Evolutionary conservation across 2,797 vertebrate species (phyloP), one percentile per base, ranked within the genome.

Genomic region (Synanceia verrucosa): DNA sequence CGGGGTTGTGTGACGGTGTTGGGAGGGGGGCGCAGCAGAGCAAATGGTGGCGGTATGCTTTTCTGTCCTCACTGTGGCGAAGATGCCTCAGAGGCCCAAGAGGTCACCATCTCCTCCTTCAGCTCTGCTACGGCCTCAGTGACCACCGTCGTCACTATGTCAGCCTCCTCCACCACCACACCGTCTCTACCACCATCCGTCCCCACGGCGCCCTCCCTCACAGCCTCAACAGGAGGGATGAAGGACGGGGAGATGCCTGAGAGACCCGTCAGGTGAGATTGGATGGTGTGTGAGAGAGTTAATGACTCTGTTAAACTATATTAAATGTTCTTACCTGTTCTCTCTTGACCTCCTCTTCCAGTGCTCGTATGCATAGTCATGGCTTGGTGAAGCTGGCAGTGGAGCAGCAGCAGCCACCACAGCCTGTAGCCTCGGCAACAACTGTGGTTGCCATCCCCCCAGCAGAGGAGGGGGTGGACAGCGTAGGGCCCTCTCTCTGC

Each of bases 51-150:
- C 0, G 96, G 96, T 2, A 92, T 97, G 91, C 94, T 97, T n/a
- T 98, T 97, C 91, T 98, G 97, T 70, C 97, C 96, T 2, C 97
- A 97, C 84, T 98, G 97, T 2, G 97, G 97, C 0, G 97, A 98
- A 66, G 97, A 98, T 0, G 97, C 96, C 0, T 96, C 96, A 0
- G 96, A 97, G 83, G 97, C 96, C 1, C 96, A 97, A 73, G 96
- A 97, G 69, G 95, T 98, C 87, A 97, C 95, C 46, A 90, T 98
- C 47, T 93, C 95, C 4, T 93, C 95, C 0, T 85, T 93, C 0
- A 92, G 94, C 43, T 88, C 89, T 0, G 56, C 88, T 3, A 78
- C 89, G 0, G 84, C 95, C 21, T 90, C 93, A 0, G 76, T 87
- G 0, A 84, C 91, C 29, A 88, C 88, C 0, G 93, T 95, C 0